Conservation (phyloP, 1,140 invertebrate genomes). For the Ectropis grisescens region DNA sequence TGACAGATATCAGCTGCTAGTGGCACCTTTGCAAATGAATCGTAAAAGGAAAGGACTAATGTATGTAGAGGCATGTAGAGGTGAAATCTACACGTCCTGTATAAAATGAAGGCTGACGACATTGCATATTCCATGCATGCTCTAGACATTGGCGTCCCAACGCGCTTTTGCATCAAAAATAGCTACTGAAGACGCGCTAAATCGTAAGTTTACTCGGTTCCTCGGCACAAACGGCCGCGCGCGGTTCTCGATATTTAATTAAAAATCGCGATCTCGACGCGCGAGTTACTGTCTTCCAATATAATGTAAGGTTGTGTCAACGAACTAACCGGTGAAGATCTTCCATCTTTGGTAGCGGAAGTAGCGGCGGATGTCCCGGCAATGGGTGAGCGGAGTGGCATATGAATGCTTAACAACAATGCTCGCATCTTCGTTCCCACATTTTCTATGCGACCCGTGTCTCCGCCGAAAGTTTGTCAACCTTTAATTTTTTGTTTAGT, state of each 20-base stretch:
- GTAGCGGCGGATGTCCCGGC: conserved; percentile 62
- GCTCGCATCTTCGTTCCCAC: conserved; percentile 45
- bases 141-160: conserved; percentile 66
- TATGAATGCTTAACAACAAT: conserved; percentile 65
- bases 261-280: conserved; percentile 9
- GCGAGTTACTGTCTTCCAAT: too few species aligned
- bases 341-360: conserved; percentile 68
- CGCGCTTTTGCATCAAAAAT: conserved; percentile 67
- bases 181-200: conserved; percentile 55
- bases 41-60: too few species aligned
- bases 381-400: conserved; percentile 60
- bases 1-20: too few species aligned
- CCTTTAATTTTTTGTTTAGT: conserved; percentile 59
- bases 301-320: conserved; percentile 47
- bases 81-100: conserved; percentile 7
- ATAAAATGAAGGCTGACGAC: conserved; percentile 53
- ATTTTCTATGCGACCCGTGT: conserved; percentile 64
- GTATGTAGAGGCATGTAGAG: too few species aligned
- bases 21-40: too few species aligned
- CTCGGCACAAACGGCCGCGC: conserved; percentile 42
- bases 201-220: conserved; percentile 52
- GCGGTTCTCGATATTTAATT: conserved; percentile 22
- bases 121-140: conserved; percentile 68
- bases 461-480: conserved; percentile 64
- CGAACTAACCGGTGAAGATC: conserved; percentile 58